These are phyloP conservation scores for Xestoiulus laeticollis DNA, from an alignment of 2,888 invertebrate genomes.

Conservation along the genomic window DNA sequence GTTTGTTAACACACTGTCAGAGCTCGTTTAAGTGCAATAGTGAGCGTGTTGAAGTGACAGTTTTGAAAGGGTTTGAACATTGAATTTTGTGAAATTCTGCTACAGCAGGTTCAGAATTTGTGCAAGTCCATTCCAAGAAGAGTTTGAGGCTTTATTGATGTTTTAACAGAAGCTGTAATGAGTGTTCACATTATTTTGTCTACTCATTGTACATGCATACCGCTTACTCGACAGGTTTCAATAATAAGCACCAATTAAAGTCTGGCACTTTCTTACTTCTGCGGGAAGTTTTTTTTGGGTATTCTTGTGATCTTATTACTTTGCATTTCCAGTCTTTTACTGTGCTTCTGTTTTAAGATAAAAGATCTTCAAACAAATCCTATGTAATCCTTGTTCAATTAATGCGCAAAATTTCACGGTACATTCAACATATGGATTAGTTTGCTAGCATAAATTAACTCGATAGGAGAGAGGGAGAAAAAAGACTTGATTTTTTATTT, in stretches of 20 bases:
- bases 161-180: too few relatives aligned
- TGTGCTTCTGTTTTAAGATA: background rate
- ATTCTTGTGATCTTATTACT: background rate
- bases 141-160: too few relatives aligned
- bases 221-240: background rate
- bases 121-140: too few relatives aligned
- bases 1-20: too few relatives aligned
- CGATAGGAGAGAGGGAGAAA: background rate
- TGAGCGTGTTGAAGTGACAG: too few relatives aligned
- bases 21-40: too few relatives aligned
- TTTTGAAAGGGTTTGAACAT: too few relatives aligned
- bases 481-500: background rate
- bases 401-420: conserved; percentile 23
- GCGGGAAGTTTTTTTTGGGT: background rate
- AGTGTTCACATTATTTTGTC: too few relatives aligned
- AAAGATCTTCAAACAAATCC: conserved; percentile 24
- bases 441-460: background rate
- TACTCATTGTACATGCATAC: too few relatives aligned
- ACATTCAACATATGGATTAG: background rate
- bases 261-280: background rate
- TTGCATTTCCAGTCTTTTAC: background rate
- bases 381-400: background rate
- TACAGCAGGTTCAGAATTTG: too few relatives aligned
- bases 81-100: too few relatives aligned
- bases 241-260: background rate